Base-by-base conservation (phyloP, 2,113 vertebrate genomes). In the Circaetus cinerascens region DNA sequence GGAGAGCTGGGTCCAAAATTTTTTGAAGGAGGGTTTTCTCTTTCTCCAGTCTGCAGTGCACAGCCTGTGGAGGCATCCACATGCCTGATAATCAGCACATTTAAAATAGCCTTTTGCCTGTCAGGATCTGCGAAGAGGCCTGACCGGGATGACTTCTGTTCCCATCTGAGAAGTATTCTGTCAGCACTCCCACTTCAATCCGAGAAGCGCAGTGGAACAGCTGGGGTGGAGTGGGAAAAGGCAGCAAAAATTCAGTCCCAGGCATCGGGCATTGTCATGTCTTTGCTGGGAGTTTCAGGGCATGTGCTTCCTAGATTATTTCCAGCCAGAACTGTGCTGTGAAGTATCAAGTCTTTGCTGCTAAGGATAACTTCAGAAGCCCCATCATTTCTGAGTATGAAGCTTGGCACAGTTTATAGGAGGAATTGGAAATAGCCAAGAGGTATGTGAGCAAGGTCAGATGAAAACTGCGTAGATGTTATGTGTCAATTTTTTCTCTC, bases 51-150 rank as follows among this genome's bases (percentile, higher is more conserved):
- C 66, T 85, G 43, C 40, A 85, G 15, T 21, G 38, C 45, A 30
- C 21, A 62, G 53, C 45, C 83, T 66, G 17, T 48, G 25, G 57
- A 46, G 45, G 40, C 78, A 86, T 91, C 50, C 55, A 21, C 90
- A 60, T 91, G 81, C 91, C 80, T 96, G 57, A 62, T 51, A 64
- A 90, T 94, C 94, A 97, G 67, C 87, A 91, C 87, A 41, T 96
- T 95, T 96, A 94, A 95, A 97, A 94, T 95, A 96, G 74, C 71
- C 74, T 91, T 84, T 80, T 86, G 91, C 93, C 32, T 83, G 71
- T 60, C 53, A 62, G 63, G 63, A 38, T 79, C 86, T 85, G 45
- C 87, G 86, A 50, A 76, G 71, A 56, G n/a, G 55, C 48, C 21
- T 95, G 86, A 38, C 57, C 0, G 1, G 77, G 36, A 26, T 0